Conservation (phyloP, 1,140 invertebrate species). For the Colletes latitarsis region DNA sequence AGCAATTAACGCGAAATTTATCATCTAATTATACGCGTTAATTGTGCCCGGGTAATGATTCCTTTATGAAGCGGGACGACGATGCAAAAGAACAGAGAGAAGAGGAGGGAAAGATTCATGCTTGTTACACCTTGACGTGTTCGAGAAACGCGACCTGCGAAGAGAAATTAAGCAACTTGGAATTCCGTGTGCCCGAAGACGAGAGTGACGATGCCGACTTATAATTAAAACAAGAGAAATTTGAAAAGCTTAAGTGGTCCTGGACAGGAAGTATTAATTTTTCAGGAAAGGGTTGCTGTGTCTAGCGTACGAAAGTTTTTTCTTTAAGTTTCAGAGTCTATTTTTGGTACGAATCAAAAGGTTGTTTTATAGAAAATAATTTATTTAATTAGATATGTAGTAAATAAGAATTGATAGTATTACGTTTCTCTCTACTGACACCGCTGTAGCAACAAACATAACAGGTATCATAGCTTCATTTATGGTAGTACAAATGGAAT, state of each 20-base stretch:
- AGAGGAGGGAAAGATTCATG: not conserved
- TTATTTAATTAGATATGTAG: too few species aligned
- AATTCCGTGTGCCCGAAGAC: conserved; percentile 2
- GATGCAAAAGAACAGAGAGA: not conserved
- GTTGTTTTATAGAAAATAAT: too few species aligned
- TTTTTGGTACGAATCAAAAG: too few species aligned
- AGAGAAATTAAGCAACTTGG: conserved; percentile 8
- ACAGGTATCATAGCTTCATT: too few species aligned
- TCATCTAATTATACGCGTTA: conserved; percentile 71
- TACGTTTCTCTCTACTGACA: too few species aligned
- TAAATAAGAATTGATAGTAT: too few species aligned
- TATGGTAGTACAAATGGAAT: too few species aligned
- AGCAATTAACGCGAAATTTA: conserved; percentile 70
- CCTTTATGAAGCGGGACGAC: conserved; percentile 17
- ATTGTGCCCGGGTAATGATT: conserved; percentile 60
- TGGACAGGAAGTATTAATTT: too few species aligned
- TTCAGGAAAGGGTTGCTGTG: too few species aligned
- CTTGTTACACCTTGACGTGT: not conserved
- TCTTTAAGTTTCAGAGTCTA: too few species aligned
- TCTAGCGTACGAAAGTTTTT: too few species aligned
- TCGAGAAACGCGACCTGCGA: not conserved
- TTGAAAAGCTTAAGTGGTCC: not conserved
- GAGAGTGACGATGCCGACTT: not conserved
- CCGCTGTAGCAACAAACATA: too few species aligned
- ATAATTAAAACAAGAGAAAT: not conserved